Percentiles rank a stretch among this genome's conserved stretches.
Evolutionary conservation across 1,140 invertebrate species (phyloP).

Genomic region (Polypedilum vanderplanki): DNA sequence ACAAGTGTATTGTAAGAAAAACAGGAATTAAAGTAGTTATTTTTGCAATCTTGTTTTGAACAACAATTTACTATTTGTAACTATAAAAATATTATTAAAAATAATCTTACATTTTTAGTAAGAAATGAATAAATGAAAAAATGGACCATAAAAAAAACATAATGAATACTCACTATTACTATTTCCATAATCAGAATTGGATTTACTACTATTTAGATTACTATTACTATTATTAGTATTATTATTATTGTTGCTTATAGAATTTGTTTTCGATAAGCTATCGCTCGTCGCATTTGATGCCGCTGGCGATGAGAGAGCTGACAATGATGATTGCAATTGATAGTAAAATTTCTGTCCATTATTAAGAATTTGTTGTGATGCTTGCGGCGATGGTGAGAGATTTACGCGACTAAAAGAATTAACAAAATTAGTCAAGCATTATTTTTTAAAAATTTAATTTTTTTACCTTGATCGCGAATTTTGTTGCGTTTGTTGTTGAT

Average conservation of each 20-base stretch:
- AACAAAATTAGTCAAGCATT: not conserved
- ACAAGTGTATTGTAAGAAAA: too few relatives aligned
- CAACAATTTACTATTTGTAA: too few relatives aligned
- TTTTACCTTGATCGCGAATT: not conserved
- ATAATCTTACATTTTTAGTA: too few relatives aligned
- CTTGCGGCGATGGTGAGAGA: conserved; percentile 2
- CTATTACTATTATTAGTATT: conserved; percentile 7
- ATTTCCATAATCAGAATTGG: not conserved
- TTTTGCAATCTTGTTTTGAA: too few relatives aligned
- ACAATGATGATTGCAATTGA: conserved; percentile 8
- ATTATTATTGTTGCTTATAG: conserved; percentile 19
- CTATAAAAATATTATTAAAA: too few relatives aligned
- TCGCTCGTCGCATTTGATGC: conserved; percentile 4
- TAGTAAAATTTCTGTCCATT: conserved; percentile 25
- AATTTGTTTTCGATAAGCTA: conserved; percentile 12
- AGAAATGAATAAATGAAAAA: too few relatives aligned
- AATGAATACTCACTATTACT: conserved; percentile 11
- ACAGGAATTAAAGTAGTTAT: too few relatives aligned
- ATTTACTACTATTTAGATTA: conserved; percentile 23
- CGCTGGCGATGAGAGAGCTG: not conserved
- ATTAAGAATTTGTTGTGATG: conserved; percentile 15
- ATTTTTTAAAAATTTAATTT: not conserved
- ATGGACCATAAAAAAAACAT: too few relatives aligned
- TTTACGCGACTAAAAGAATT: not conserved
- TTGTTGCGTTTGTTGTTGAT: not conserved